phyloP scores from a whole-genome alignment of 2,888 invertebrate genomes.

The Halocaridina rubra region DNA sequence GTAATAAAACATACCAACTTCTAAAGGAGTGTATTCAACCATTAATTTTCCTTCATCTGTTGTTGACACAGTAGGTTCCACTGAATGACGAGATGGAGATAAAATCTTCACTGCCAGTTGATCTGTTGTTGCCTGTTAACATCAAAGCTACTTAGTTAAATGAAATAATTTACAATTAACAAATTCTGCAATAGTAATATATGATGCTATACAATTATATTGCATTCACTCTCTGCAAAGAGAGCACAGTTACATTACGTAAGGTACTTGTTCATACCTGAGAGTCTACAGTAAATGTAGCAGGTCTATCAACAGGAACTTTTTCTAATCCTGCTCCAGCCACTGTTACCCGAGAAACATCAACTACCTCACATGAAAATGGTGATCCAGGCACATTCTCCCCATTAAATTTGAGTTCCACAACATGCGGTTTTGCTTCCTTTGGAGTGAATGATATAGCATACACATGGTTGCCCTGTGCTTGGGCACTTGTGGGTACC shows the following conservation, averaged over 20 bases:
- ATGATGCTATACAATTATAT: no score
- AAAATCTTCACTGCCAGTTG: slow-evolving; percentile 83
- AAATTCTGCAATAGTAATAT: no score
- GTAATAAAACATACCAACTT: slow-evolving; percentile 77
- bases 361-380: slow-evolving; percentile 82
- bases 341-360: slow-evolving; percentile 85
- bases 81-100: slow-evolving; percentile 79
- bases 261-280: slow-evolving; percentile 71
- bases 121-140: slow-evolving; percentile 67
- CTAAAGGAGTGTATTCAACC: slow-evolving; percentile 81
- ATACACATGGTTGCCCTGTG: slow-evolving; percentile 95
- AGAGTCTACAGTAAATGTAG: slow-evolving; percentile 88
- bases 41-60: slow-evolving; percentile 69
- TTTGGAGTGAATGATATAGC: slow-evolving; percentile 97
- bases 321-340: slow-evolving; percentile 86
- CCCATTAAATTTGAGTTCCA: slow-evolving; percentile 95
- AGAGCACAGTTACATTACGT: no score
- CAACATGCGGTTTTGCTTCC: slow-evolving; percentile 89
- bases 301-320: slow-evolving; percentile 85
- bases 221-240: no score
- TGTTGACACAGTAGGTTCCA: slow-evolving; percentile 73
- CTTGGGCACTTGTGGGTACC: slow-evolving; percentile 95
- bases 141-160: no score
- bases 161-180: no score
- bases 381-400: slow-evolving; percentile 93